These are phyloP conservation scores for Parnassius apollo DNA, from an alignment of 2,888 invertebrate species.

Conservation along the genomic window DNA sequence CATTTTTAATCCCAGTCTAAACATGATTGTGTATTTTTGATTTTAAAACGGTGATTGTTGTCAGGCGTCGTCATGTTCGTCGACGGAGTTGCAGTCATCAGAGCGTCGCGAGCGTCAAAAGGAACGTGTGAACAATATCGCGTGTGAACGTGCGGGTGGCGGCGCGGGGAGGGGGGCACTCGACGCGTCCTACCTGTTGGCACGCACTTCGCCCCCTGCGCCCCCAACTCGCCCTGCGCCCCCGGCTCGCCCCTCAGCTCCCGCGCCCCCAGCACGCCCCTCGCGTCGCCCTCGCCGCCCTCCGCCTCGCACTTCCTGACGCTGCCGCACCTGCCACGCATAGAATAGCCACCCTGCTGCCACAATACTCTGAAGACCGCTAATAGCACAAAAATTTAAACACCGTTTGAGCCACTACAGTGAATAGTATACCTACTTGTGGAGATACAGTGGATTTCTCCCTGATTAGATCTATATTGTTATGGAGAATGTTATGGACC, in stretches of 20 bases:
- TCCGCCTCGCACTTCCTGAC: constrained; percentile 31
- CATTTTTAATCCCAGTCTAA: too few relatives aligned
- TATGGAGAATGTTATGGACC: too few relatives aligned
- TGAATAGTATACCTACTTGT: too few relatives aligned
- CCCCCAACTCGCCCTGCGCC: constrained; percentile 28
- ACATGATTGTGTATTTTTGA: too few relatives aligned
- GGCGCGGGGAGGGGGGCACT: constrained; percentile 43
- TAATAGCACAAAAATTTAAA: too few relatives aligned
- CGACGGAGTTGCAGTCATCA: neutral
- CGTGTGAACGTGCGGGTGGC: constrained; percentile 55
- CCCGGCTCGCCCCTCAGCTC: constrained; percentile 11
- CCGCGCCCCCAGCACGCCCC: constrained; percentile 14
- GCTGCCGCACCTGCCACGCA: constrained; percentile 28
- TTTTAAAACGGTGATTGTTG: too few relatives aligned
- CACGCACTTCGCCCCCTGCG: constrained; percentile 36
- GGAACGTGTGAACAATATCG: constrained; percentile 68
- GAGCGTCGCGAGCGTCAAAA: constrained; percentile 48
- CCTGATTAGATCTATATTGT: too few relatives aligned
- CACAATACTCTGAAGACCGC: neutral
- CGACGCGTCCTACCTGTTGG: constrained; percentile 66
- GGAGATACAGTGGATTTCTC: too few relatives aligned
- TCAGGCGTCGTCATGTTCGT: too few relatives aligned
- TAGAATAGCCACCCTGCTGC: constrained; percentile 12
- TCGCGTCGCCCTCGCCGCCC: constrained; percentile 6
- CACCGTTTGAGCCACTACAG: too few relatives aligned